Evolutionary conservation across 2,797 vertebrate species (phyloP).

Genomic region (Benthosema pterotum): DNA sequence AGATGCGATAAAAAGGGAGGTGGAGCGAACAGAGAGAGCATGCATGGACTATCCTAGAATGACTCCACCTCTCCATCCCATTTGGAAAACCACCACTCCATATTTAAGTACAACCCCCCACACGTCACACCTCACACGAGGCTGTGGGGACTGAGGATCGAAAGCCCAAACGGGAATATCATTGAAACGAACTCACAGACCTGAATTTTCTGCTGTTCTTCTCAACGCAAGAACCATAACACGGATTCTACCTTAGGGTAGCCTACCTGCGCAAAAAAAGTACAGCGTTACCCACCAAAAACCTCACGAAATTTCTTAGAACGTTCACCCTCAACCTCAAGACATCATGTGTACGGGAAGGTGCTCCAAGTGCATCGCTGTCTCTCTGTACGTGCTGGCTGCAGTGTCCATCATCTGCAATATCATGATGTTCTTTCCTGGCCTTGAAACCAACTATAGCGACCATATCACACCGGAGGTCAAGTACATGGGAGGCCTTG

Average conservation of each 20-base stretch:
- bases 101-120: constrained; percentile 14
- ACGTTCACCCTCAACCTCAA: no score
- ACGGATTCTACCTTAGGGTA: no score
- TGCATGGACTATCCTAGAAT: no score
- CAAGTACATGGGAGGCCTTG: constrained; percentile 76
- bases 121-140: not conserved
- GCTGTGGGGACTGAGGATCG: not conserved
- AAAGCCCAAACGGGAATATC: no score
- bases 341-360: constrained; percentile 74
- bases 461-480: constrained; percentile 66
- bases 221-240: no score
- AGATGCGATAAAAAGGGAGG: no score
- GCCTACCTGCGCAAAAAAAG: no score
- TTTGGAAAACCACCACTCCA: not conserved
- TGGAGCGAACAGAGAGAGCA: no score
- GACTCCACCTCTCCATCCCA: not conserved
- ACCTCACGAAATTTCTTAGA: no score
- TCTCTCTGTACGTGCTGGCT: constrained; percentile 71
- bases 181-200: no score
- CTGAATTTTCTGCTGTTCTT: no score
- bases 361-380: constrained; percentile 72
- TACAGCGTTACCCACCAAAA: no score
- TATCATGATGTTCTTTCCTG: constrained; percentile 79
- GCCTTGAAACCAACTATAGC: constrained; percentile 24
- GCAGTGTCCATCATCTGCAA: constrained; percentile 72